Conservation (phyloP, 2,888 invertebrate species). For the Oscheius onirici region DNA sequence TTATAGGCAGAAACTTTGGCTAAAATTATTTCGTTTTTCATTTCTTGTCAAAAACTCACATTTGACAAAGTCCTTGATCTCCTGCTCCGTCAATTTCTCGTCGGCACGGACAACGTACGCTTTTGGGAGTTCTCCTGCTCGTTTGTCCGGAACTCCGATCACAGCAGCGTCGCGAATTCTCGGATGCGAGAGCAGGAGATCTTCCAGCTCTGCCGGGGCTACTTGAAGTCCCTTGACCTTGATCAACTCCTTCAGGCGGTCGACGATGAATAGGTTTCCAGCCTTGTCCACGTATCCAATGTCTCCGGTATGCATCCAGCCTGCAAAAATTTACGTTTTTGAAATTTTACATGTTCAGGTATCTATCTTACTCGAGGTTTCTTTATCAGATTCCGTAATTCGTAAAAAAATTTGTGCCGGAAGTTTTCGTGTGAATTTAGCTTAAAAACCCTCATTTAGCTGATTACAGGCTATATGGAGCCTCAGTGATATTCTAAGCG, state of each 20-base stretch:
- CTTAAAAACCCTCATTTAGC: too few relatives aligned
- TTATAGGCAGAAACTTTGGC: slow-evolving; percentile 83
- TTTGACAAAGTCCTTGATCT: slow-evolving; percentile 53
- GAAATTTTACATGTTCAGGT: too few relatives aligned
- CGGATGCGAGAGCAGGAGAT: slow-evolving; percentile 80
- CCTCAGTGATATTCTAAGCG: too few relatives aligned
- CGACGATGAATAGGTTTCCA: slow-evolving; percentile 63
- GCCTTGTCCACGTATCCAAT: slow-evolving; percentile 59
- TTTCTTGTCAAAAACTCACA: slow-evolving; percentile 32
- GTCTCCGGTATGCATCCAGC: slow-evolving; percentile 46
- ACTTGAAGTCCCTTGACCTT: slow-evolving; percentile 69
- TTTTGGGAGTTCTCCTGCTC: slow-evolving; percentile 48
- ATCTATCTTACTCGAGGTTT: too few relatives aligned
- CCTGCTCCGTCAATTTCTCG: slow-evolving; percentile 42
- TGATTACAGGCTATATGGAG: too few relatives aligned
- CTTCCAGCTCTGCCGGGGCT: slow-evolving; percentile 88
- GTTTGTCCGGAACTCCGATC: slow-evolving; percentile 75
- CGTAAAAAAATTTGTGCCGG: too few relatives aligned
- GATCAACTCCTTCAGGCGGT: slow-evolving; percentile 69
- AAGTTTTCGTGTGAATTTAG: too few relatives aligned
- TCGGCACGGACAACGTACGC: slow-evolving; percentile 53
- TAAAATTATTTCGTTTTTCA: slow-evolving; percentile 49
- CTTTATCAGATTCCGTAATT: too few relatives aligned
- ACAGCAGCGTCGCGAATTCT: slow-evolving; percentile 84
- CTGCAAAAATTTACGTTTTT: too few relatives aligned